Percentiles rank a stretch among this genome's conserved stretches.
These are phyloP conservation scores for Phaethon lepturus DNA, from an alignment of 2,113 vertebrate genomes.

Conservation along the genomic window DNA sequence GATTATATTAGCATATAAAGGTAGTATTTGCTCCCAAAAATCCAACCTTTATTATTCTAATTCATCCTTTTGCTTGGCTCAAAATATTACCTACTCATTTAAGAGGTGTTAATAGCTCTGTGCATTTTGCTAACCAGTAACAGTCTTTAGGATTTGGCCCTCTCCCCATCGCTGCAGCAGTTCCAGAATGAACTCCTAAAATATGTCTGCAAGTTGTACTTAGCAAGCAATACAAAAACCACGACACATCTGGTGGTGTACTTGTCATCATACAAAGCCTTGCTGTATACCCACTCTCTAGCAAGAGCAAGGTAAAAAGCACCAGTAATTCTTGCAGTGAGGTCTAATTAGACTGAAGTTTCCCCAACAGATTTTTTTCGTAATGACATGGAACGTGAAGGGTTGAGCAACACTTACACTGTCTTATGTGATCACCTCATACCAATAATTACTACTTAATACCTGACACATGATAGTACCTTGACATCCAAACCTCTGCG, in stretches of 20 bases:
- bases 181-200: not conserved
- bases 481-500: not conserved
- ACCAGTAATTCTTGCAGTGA: not conserved
- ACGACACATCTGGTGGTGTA: no score
- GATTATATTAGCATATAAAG: not conserved
- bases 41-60: not conserved
- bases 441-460: conserved; percentile 21
- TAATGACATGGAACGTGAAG: not conserved
- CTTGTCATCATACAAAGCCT: not conserved
- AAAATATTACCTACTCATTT: not conserved
- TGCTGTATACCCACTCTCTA: not conserved
- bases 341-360: not conserved
- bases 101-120: not conserved
- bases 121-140: not conserved
- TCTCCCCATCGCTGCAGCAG: not conserved
- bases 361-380: not conserved
- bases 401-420: not conserved
- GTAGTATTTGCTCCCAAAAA: not conserved
- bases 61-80: not conserved
- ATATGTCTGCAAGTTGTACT: not conserved
- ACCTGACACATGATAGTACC: not conserved
- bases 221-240: fast-evolving
- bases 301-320: not conserved
- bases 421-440: not conserved
- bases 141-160: not conserved